Percentiles rank a stretch among this genome's conserved stretches.
phyloP scores from a whole-genome alignment of 1,140 invertebrate genomes.

The Apolygus lucorum region DNA sequence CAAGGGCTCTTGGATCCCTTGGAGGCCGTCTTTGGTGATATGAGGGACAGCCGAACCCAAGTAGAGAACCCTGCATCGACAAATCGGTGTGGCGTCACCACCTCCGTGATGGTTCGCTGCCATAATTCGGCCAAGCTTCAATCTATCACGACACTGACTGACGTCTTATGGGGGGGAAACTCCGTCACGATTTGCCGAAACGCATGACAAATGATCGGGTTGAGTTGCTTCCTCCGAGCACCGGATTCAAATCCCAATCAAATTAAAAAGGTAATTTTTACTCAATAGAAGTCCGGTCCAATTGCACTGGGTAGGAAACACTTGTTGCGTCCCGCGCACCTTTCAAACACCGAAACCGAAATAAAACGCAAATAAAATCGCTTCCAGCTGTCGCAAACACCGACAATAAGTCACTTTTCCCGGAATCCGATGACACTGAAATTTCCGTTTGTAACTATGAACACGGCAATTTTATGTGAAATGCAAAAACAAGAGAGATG shows the following conservation, averaged over 20 bases:
- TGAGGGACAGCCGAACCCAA: constrained; percentile 94
- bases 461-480: neutral
- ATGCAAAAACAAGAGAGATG: neutral
- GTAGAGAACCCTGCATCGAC: constrained; percentile 93
- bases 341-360: neutral
- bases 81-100: constrained; percentile 76
- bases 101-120: constrained; percentile 5
- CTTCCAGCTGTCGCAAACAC: neutral
- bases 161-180: neutral
- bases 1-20: constrained; percentile 95
- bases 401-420: neutral
- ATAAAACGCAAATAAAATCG: neutral
- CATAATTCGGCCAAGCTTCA: neutral
- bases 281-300: neutral
- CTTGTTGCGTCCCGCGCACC: no score
- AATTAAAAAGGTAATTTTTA: neutral
- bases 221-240: no score
- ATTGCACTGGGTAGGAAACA: neutral
- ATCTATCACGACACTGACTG: neutral
- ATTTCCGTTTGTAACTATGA: neutral
- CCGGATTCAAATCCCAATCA: neutral
- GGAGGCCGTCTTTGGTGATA: constrained; percentile 92
- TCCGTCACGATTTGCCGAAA: neutral
- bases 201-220: neutral
- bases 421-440: neutral